A percentile compares a stretch with the other conserved stretches of the same genome.
These are phyloP conservation scores for Pachycephus smyrnensis DNA, from an alignment of 2,888 invertebrate genomes.

Conservation along the genomic window DNA sequence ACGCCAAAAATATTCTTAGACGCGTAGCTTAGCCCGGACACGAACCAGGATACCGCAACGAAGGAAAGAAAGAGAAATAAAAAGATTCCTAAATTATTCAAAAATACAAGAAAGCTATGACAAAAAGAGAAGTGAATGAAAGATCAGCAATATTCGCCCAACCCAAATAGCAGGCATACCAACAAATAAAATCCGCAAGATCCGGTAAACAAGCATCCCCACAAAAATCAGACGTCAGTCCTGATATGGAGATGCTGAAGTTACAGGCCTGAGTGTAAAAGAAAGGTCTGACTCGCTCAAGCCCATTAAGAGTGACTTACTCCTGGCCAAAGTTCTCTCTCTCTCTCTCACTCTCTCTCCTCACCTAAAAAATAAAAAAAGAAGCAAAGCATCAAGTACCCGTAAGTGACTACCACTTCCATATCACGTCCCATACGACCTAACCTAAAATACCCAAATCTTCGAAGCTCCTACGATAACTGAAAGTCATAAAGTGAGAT, in stretches of 20 bases:
- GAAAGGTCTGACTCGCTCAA: neutral
- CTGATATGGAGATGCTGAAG: neutral
- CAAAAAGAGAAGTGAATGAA: neutral
- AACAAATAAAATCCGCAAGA: neutral
- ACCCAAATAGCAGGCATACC: neutral
- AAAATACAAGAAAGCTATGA: neutral
- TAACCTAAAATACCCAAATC: neutral
- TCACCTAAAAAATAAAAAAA: neutral
- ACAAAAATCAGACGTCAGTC: neutral
- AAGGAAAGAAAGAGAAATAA: conserved; percentile 12
- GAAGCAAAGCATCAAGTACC: neutral
- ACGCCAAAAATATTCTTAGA: neutral
- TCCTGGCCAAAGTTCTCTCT: neutral
- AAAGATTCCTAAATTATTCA: conserved; percentile 7
- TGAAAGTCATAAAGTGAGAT: neutral
- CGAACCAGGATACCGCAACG: neutral
- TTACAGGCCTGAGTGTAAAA: neutral
- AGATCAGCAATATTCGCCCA: neutral
- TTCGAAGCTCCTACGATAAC: neutral
- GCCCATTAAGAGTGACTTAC: neutral
- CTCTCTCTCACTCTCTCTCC: neutral
- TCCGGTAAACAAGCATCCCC: neutral
- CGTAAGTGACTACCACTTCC: neutral
- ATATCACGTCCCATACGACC: neutral
- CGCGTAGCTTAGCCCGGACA: neutral